These are phyloP conservation scores for Eremobia ochroleuca DNA, from an alignment of 2,888 invertebrate genomes.

Conservation along the genomic window DNA sequence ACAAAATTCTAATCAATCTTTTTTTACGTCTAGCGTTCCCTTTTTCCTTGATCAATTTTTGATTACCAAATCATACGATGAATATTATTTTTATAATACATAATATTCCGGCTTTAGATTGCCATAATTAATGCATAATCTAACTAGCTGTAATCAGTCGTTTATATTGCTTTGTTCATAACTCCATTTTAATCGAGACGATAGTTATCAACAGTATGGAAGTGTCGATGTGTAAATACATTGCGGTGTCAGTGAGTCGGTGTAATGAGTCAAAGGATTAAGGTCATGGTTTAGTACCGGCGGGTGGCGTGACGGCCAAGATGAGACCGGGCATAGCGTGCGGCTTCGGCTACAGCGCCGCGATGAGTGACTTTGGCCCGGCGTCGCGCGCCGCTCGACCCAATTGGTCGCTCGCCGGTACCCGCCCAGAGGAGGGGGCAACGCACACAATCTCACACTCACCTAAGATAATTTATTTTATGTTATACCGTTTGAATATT, in stretches of 20 bases:
- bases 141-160: not conserved
- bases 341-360: slow-evolving; percentile 72
- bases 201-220: slow-evolving; percentile 13
- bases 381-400: slow-evolving; percentile 91
- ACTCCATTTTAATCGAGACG: slow-evolving; percentile 3
- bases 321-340: slow-evolving; percentile 75
- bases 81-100: not conserved
- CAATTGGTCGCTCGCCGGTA: slow-evolving; percentile 88
- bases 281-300: slow-evolving; percentile 75
- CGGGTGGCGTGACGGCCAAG: slow-evolving; percentile 55
- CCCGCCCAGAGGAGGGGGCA: slow-evolving; percentile 89
- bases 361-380: slow-evolving; percentile 83
- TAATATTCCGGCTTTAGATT: slow-evolving; percentile 5
- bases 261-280: slow-evolving; percentile 76
- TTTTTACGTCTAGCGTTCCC: not conserved
- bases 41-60: not conserved
- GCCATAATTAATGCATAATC: slow-evolving; percentile 1
- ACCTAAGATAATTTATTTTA: slow-evolving; percentile 91
- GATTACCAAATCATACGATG: not conserved
- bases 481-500: slow-evolving; percentile 91
- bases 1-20: not conserved
- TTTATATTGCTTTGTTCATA: slow-evolving; percentile 3
- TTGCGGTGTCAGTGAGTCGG: slow-evolving; percentile 62
- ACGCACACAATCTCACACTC: slow-evolving; percentile 87
- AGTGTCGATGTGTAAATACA: slow-evolving; percentile 52